Evolutionary conservation across 1,140 invertebrate species (phyloP), one percentile per base, ranked within the genome.

Genomic region (Neocloeon triangulifer): DNA sequence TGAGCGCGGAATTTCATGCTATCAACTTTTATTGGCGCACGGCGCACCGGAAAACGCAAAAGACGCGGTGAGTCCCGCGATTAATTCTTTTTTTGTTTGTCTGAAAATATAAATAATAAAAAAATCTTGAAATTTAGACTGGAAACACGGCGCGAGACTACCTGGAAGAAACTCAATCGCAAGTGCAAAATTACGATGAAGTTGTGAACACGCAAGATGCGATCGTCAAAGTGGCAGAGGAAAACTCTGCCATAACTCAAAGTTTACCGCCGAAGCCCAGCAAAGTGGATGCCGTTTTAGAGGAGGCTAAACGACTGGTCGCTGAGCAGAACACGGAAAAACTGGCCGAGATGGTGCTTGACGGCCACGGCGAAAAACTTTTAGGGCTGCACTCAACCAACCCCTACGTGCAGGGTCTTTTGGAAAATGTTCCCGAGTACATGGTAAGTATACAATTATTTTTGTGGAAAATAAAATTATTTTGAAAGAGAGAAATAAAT

Each of bases 361-460:
- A 79, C 37, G 85, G 85, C 2, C 73, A 85, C 43, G 82, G 82
- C 0, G 66, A 72, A 34, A 62, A 73, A 44, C 53, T 92, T 21
- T 53, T 85, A 16, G 73, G 72, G 1, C 58, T 69, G 38, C 65
- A 61, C 27, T 77, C 79, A 17, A 55, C 58, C 23, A 73, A 86
- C 51, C 56, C 69, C 1, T 82, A 91, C 53, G 62, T 89, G 10
- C 79, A 91, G 51, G 66, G 76, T 4, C 91, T 92, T 55, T 61
- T 92, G 26, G 70, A 84, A 43, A 82, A 86, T 45, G 75, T 92
- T 26, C 82, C 85, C 5, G 64, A 68, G 15, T 88, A 88, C 45
- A 85, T 91, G 75, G 82, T 84, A 57, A 60, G 48, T 34, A 19
- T 26, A 41, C 9, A 31, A 13, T 25, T 18, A n/a, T n/a, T n/a